Base-by-base conservation (phyloP, 1,140 invertebrate species). In the Psilanteris sp. region DNA sequence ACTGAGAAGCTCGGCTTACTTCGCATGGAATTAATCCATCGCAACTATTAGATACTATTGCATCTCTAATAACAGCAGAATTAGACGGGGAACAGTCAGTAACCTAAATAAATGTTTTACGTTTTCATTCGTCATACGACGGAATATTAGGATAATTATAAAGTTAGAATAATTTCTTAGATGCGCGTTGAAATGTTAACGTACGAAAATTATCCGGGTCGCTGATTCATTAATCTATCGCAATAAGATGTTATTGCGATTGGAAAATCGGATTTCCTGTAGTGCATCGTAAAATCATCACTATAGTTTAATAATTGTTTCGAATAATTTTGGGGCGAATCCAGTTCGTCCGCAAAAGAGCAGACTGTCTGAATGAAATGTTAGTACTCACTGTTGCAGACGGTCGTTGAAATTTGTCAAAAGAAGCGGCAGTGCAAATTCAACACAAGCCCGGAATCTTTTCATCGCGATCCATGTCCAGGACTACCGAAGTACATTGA, bases 321-420 rank as follows among this genome's bases (percentile, higher is more conserved):
- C 62, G 37, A 50, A 57, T 10, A 27, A 24, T 22, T 13, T 43
- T 13, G 3, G 13, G 10, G 11, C 10, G 8, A 57, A 18, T 7
- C 9, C 2, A 4, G 31, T 43, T 43, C 15, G 43, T 34, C 48
- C 16, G 46, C 13, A 78, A 77, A 29, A 54, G 80, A 84, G 41
- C 86, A 79, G 85, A 64, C 81, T 52, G 76, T 80, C 89, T 90
- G 81, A 90, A 85, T 89, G 89, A 90, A 84, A 83, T 74, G 85
- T 85, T 89, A 96, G 96, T 96, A 96, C 90, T 94, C 93, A 82
- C 90, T 96, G 89, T 94, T 97, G 83, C 95, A 97, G 94, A 95
- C 94, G 10, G 95, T 97, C 54, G 94, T 97, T 37, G 94, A 95
- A 81, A 92, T 94, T 4, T 98, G 96, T 85, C 95, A 97, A 86